Percentiles rank a stretch among this genome's conserved stretches.
Evolutionary conservation across 2,888 invertebrate species (phyloP).

Genomic region (Erannis defoliaria): DNA sequence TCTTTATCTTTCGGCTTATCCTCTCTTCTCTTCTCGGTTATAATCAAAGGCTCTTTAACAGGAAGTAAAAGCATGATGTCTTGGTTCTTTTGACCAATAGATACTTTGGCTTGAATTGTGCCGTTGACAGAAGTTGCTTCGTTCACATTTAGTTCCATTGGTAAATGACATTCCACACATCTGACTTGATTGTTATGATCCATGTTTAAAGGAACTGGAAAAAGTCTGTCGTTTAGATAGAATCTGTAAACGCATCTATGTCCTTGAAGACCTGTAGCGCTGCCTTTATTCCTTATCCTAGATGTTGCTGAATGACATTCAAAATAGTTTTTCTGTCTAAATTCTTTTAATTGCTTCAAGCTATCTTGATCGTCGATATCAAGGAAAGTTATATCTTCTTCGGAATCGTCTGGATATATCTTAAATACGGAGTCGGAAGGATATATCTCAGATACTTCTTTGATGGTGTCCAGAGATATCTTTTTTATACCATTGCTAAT

Average conservation of each 20-base stretch:
- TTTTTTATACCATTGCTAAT: constrained; percentile 52
- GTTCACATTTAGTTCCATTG: constrained; percentile 57
- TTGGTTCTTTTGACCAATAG: constrained; percentile 61
- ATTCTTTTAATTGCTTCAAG: constrained; percentile 69
- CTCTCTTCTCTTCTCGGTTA: constrained; percentile 65
- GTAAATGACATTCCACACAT: constrained; percentile 82
- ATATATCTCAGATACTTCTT: constrained; percentile 62
- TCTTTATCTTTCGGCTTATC: constrained; percentile 50
- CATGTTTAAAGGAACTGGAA: constrained; percentile 81
- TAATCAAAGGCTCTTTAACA: constrained; percentile 69
- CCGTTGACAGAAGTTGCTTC: constrained; percentile 61
- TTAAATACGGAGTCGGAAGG: constrained; percentile 52
- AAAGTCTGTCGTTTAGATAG: constrained; percentile 85
- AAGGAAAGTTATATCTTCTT: constrained; percentile 54
- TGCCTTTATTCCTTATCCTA: constrained; percentile 59
- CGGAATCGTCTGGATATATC: constrained; percentile 53
- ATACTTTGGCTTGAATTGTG: constrained; percentile 78
- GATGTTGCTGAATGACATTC: constrained; percentile 86
- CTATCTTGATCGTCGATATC: constrained; percentile 52
- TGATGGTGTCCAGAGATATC: constrained; percentile 66
- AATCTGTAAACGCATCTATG: constrained; percentile 86
- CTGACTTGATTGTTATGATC: constrained; percentile 78
- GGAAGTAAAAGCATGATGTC: constrained; percentile 73
- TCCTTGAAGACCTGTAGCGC: constrained; percentile 57
- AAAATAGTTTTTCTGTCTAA: constrained; percentile 86